phyloP scores from a whole-genome alignment of 2,113 vertebrate genomes.

The Thalassarche chlororhynchos region DNA sequence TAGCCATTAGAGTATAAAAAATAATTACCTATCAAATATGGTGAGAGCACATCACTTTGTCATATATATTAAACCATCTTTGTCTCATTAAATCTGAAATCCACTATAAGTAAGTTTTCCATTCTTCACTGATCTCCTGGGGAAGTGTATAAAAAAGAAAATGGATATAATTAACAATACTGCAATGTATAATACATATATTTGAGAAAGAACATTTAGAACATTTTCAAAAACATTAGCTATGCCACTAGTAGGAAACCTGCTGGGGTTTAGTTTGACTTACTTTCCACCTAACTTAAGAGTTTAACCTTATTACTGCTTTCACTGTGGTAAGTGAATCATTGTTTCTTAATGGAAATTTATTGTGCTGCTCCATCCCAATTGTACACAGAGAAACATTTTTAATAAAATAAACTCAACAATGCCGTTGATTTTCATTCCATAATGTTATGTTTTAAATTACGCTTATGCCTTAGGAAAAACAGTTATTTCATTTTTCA shows the following conservation, averaged over 20 bases:
- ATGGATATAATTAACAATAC: slow-evolving; percentile 64
- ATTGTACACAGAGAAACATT: neutral
- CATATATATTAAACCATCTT: slow-evolving; percentile 39
- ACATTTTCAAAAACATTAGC: slow-evolving; percentile 60
- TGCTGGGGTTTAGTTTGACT: slow-evolving; percentile 61
- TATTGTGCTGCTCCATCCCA: neutral
- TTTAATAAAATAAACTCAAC: slow-evolving; percentile 13
- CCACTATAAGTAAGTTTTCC: slow-evolving; percentile 50
- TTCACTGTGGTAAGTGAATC: slow-evolving; percentile 26
- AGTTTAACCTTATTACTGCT: slow-evolving; percentile 49
- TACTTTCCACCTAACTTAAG: slow-evolving; percentile 53
- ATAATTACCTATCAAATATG: slow-evolving; percentile 44
- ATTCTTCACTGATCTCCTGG: slow-evolving; percentile 58
- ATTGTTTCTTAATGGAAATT: slow-evolving; percentile 53
- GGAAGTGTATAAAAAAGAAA: slow-evolving; percentile 57
- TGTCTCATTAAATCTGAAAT: slow-evolving; percentile 67
- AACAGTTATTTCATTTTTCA: neutral
- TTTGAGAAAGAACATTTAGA: slow-evolving; percentile 56
- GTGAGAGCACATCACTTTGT: slow-evolving; percentile 21
- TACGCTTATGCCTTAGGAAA: neutral
- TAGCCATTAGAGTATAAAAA: slow-evolving; percentile 52
- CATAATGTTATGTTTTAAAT: slow-evolving; percentile 1
- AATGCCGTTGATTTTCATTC: neutral
- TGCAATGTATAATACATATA: slow-evolving; percentile 53
- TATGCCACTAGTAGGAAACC: slow-evolving; percentile 39